phyloP scores from a whole-genome alignment of 1,140 invertebrate genomes.

The Drosophila paulistorum region DNA sequence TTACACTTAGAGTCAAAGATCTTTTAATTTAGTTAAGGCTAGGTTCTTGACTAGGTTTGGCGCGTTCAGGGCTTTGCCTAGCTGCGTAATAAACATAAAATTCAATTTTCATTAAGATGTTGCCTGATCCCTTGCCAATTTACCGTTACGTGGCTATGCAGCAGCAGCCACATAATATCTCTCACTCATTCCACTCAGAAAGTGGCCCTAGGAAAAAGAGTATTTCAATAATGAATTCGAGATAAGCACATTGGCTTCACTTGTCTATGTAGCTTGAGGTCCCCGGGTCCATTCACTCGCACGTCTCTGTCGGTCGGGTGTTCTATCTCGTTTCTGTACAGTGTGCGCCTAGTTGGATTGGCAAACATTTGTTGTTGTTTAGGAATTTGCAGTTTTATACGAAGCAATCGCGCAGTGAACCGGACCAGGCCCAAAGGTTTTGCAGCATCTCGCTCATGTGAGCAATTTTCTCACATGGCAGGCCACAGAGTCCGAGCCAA shows the following conservation, averaged over 20 bases:
- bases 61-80: slow-evolving; percentile 55
- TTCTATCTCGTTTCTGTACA: slow-evolving; percentile 37
- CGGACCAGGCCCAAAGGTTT: slow-evolving; percentile 66
- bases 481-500: background rate
- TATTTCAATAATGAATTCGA: slow-evolving; percentile 80
- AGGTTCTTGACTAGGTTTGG: slow-evolving; percentile 12
- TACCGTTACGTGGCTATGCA: slow-evolving; percentile 57
- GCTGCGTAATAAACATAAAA: slow-evolving; percentile 78
- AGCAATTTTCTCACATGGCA: slow-evolving; percentile 77
- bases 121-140: slow-evolving; percentile 67
- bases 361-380: slow-evolving; percentile 54
- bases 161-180: background rate
- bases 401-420: slow-evolving; percentile 59
- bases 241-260: slow-evolving; percentile 70
- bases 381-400: slow-evolving; percentile 63
- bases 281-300: slow-evolving; percentile 56
- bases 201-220: slow-evolving; percentile 51
- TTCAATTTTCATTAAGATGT: slow-evolving; percentile 81
- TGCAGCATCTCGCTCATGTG: slow-evolving; percentile 56
- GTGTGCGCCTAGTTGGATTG: slow-evolving; percentile 32
- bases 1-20: background rate
- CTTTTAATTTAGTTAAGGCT: slow-evolving; percentile 54
- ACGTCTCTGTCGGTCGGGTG: slow-evolving; percentile 19
- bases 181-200: slow-evolving; percentile 7
- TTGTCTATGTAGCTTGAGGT: slow-evolving; percentile 41